Base-by-base conservation (phyloP, 2,797 vertebrate species). In the Trachops cirrhosus region DNA sequence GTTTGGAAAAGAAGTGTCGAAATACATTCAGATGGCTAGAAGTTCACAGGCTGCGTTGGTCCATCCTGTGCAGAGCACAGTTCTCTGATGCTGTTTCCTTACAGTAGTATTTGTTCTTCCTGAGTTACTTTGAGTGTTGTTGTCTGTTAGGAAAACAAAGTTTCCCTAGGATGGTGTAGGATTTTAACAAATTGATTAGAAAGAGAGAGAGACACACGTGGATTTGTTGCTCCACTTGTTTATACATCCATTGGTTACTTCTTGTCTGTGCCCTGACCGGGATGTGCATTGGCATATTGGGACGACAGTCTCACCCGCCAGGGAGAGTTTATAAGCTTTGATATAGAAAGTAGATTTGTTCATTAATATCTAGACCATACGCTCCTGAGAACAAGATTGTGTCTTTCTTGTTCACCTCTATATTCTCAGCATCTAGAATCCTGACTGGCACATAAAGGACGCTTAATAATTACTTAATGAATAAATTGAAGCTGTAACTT, bases 401-500 rank as follows among this genome's bases (percentile, higher is more conserved):
- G 7, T 82, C 11, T 93, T 32, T 92, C 57, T 57, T 87, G 11
- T 86, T 96, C 39, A 54, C 2, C 0, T 22, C 18, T 34, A 0
- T 78, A 21, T 62, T 94, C 29, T 92, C 19, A 50, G 54, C n/a
- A 73, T 9, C 21, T 80, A 87, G 68, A 85, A 70, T 86, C 24
- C 37, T 84, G n/a, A 21, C 48, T 15, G 10, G 50, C 34, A 54
- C 59, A 52, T 87, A 37, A 12, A 84, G 79, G 46, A 3, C 2
- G 5, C 26, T 79, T 24, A 24, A 0, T 48, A 84, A 78, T 39
- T 59, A 54, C 39, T 73, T 92, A 41, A 67, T 86, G 50, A 95
- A 57, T 71, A 74, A 79, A 67, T 86, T 26, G 64, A 83, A 93
- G 83, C 52, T 11, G 73, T 93, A 78, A 80, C 78, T 91, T 87